Evolutionary conservation across 2,113 vertebrate species (phyloP).

Genomic region (Apteryx owenii): DNA sequence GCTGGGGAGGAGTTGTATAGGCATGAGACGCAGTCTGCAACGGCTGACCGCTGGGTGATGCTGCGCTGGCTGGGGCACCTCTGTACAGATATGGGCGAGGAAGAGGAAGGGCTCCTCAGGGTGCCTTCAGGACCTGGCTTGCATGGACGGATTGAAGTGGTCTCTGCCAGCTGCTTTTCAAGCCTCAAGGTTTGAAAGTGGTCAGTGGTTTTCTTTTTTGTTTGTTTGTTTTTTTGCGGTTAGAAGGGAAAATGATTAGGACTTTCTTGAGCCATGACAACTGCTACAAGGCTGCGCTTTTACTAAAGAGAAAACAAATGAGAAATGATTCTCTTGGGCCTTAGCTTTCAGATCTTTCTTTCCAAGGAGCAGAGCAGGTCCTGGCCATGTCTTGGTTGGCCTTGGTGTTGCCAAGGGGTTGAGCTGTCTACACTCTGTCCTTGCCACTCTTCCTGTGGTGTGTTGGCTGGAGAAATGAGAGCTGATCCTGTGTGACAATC

Average conservation of each 20-base stretch:
- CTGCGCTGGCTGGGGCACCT: background rate
- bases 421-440: background rate
- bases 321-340: background rate
- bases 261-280: background rate
- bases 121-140: background rate
- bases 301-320: background rate
- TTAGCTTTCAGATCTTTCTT: background rate
- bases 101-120: background rate
- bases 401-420: accelerated
- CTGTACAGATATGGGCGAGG: background rate
- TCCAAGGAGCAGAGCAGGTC: background rate
- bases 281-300: background rate
- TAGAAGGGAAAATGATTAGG: background rate
- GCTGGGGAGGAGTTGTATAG: background rate
- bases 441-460: background rate
- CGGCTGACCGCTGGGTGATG: background rate
- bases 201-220: background rate
- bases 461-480: background rate
- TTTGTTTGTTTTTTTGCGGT: background rate
- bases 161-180: background rate
- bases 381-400: background rate
- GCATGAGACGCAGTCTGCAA: background rate
- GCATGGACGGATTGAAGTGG: background rate
- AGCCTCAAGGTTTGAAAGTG: background rate
- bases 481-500: background rate